phyloP scores from a whole-genome alignment of 1,140 invertebrate genomes.

The Ceratina calcarata region DNA sequence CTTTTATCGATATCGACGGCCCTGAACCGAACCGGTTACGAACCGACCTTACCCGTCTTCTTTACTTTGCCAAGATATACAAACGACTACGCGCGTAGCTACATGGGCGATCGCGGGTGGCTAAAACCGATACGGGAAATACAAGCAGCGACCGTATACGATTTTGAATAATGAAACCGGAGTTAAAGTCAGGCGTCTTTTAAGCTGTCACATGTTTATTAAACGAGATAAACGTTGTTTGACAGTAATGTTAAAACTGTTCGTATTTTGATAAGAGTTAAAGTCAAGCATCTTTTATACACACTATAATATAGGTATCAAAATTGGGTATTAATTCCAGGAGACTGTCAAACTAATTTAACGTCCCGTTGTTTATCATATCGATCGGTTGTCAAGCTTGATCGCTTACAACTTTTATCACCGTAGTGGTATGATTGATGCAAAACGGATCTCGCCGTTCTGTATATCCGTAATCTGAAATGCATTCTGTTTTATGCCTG shows the following conservation, averaged over 20 bases:
- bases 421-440: not conserved
- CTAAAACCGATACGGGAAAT: constrained; percentile 37
- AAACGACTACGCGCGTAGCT: constrained; percentile 32
- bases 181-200: not conserved
- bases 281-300: too few species aligned
- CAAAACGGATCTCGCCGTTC: not conserved
- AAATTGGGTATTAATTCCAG: too few species aligned
- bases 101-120: constrained; percentile 13
- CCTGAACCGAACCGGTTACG: constrained; percentile 48
- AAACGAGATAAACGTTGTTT: too few species aligned
- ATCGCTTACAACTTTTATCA: constrained; percentile 1
- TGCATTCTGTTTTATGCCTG: not conserved
- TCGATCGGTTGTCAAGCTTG: not conserved
- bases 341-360: not conserved
- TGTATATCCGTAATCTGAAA: not conserved
- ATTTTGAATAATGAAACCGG: constrained; percentile 17
- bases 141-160: not conserved
- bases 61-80: constrained; percentile 59
- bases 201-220: too few species aligned
- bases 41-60: constrained; percentile 33
- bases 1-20: constrained; percentile 60
- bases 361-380: not conserved
- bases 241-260: too few species aligned
- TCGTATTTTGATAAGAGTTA: too few species aligned
- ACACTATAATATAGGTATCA: too few species aligned